These are phyloP conservation scores for Drosophila heteroneura DNA, from an alignment of 2,888 invertebrate genomes.

Conservation along the genomic window DNA sequence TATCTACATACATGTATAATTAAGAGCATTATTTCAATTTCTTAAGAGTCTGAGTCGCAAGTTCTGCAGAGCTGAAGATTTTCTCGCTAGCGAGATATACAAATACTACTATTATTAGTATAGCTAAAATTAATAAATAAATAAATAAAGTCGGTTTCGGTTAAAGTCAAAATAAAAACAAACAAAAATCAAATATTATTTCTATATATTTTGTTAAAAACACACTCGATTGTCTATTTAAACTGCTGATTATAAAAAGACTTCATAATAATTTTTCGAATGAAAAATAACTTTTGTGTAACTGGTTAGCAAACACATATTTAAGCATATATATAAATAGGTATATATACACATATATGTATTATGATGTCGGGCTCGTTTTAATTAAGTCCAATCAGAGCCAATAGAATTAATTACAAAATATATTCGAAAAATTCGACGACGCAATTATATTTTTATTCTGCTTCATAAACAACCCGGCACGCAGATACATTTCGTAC, in stretches of 20 bases:
- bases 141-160: not conserved
- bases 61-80: not conserved
- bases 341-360: not conserved
- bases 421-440: constrained; percentile 50
- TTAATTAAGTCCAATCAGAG: constrained; percentile 77
- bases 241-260: too few relatives aligned
- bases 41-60: not conserved
- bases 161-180: too few relatives aligned
- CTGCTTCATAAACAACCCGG: constrained; percentile 58
- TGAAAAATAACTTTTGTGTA: constrained; percentile 3
- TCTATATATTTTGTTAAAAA: not conserved
- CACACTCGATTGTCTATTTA: not conserved
- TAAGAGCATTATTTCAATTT: not conserved
- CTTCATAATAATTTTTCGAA: not conserved
- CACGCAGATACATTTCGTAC: not conserved
- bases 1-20: not conserved
- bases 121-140: not conserved
- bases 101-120: not conserved
- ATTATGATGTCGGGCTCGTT: constrained; percentile 9
- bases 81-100: not conserved
- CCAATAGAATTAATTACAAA: constrained; percentile 74
- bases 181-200: not conserved
- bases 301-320: constrained; percentile 13
- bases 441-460: constrained; percentile 66
- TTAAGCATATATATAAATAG: constrained; percentile 43